Percentiles rank a stretch among this genome's conserved stretches.
These are phyloP conservation scores for Sthenelais limicola DNA, from an alignment of 2,888 invertebrate genomes.

Conservation along the genomic window DNA sequence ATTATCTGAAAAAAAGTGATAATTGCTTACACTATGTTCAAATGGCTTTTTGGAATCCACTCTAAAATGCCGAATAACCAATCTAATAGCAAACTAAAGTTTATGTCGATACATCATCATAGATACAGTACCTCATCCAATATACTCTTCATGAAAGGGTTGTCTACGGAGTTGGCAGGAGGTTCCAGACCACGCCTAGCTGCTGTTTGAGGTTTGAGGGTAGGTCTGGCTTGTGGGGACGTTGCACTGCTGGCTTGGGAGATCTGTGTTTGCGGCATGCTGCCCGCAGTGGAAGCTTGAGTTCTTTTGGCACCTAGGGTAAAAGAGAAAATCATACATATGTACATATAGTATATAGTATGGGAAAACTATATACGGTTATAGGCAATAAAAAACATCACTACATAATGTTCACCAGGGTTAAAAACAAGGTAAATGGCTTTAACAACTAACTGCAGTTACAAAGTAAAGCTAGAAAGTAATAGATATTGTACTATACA, in stretches of 20 bases:
- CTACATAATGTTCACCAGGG: too few species aligned
- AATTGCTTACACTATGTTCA: background rate
- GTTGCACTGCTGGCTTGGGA: constrained; percentile 1
- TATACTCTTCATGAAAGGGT: constrained; percentile 59
- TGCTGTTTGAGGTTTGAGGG: background rate
- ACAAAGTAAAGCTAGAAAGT: too few species aligned
- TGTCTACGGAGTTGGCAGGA: constrained; percentile 53
- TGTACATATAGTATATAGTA: too few species aligned
- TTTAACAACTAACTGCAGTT: too few species aligned
- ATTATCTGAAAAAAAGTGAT: constrained; percentile 53
- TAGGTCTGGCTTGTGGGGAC: constrained; percentile 14
- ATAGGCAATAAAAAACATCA: too few species aligned
- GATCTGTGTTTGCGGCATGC: background rate
- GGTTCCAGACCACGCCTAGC: background rate
- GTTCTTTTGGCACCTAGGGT: constrained; percentile 23
- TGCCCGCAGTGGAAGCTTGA: background rate
- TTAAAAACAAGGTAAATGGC: too few species aligned
- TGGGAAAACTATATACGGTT: too few species aligned
- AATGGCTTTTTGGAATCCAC: too few species aligned
- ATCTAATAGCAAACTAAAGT: background rate
- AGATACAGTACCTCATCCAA: constrained; percentile 59
- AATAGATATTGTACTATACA: too few species aligned
- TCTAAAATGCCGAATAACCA: background rate
- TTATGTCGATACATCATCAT: background rate
- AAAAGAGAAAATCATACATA: too few species aligned